phyloP scores from a whole-genome alignment of 2,797 vertebrate genomes.

The Naso thynnoides region DNA sequence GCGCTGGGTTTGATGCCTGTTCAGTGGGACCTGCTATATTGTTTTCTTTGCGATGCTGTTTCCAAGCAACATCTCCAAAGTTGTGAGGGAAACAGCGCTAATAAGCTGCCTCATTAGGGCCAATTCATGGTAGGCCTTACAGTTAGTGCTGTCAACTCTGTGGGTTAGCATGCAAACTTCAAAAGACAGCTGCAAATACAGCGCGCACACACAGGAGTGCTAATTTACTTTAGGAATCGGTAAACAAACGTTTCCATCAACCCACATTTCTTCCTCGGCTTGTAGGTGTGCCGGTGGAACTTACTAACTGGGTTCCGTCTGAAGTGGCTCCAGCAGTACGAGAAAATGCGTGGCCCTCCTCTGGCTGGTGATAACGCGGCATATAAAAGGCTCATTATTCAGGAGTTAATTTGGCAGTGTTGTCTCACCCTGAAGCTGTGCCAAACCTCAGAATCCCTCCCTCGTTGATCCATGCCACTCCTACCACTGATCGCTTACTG shows the following conservation, averaged over 20 bases:
- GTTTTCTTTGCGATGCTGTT: slow-evolving; percentile 67
- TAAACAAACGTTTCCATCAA: slow-evolving; percentile 71
- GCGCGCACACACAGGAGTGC: slow-evolving; percentile 50
- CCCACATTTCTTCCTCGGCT: slow-evolving; percentile 43
- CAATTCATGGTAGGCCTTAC: slow-evolving; percentile 65
- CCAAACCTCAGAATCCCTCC: slow-evolving; percentile 56
- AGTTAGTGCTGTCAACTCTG: slow-evolving; percentile 71
- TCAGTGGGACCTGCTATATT: slow-evolving; percentile 50
- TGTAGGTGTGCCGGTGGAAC: slow-evolving; percentile 46
- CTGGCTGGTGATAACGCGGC: slow-evolving; percentile 57
- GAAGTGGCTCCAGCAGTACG: slow-evolving; percentile 60
- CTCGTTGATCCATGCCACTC: slow-evolving; percentile 37
- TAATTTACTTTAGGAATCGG: slow-evolving; percentile 70
- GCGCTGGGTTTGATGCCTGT: slow-evolving; percentile 49
- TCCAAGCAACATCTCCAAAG: slow-evolving; percentile 74
- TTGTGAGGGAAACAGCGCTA: slow-evolving; percentile 69
- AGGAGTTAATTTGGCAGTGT: slow-evolving; percentile 70
- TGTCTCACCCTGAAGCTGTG: slow-evolving; percentile 48
- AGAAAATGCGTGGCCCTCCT: slow-evolving; percentile 53
- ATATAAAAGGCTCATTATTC: slow-evolving; percentile 78
- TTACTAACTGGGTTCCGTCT: slow-evolving; percentile 45
- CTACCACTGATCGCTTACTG: slow-evolving; percentile 41
- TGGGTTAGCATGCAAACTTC: slow-evolving; percentile 74
- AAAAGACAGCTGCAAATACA: slow-evolving; percentile 73
- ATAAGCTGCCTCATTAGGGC: slow-evolving; percentile 82